Evolutionary conservation across 2,888 invertebrate genomes (phyloP).

Genomic region (Sarcophaga variegata): DNA sequence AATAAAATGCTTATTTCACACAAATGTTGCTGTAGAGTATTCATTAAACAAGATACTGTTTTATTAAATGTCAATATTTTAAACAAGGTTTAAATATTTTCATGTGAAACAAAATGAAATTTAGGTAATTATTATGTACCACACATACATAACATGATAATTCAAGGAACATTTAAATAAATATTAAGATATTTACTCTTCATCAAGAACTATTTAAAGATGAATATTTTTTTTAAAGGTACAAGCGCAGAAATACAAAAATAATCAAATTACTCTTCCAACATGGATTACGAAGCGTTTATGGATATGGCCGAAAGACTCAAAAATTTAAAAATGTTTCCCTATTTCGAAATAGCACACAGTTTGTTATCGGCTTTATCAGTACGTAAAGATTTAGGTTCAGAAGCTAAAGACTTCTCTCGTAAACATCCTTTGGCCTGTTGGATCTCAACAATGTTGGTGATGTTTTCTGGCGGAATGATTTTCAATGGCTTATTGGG

Average conservation of each 20-base stretch:
- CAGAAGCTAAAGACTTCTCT: slow-evolving; percentile 95
- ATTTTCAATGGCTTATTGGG: slow-evolving; percentile 95
- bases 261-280: slow-evolving; percentile 17
- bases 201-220: too few relatives aligned
- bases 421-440: slow-evolving; percentile 98
- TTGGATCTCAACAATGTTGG: slow-evolving; percentile 98
- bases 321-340: slow-evolving; percentile 99
- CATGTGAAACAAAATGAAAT: background rate
- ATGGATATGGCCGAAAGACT: slow-evolving; percentile 99
- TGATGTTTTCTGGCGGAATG: slow-evolving; percentile 98
- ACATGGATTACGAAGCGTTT: slow-evolving; percentile 97
- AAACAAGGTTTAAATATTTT: too few relatives aligned
- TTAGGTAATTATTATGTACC: too few relatives aligned
- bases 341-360: slow-evolving; percentile 99
- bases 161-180: too few relatives aligned
- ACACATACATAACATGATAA: too few relatives aligned
- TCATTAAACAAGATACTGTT: too few relatives aligned
- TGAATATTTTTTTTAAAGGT: slow-evolving; percentile 5
- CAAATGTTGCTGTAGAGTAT: too few relatives aligned
- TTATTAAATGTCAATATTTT: too few relatives aligned
- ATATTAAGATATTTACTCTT: too few relatives aligned
- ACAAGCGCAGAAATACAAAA: slow-evolving; percentile 15
- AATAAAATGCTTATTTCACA: too few relatives aligned
- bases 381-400: slow-evolving; percentile 96
- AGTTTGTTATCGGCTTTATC: slow-evolving; percentile 96